Base-by-base conservation (phyloP, 2,797 vertebrate genomes). In the Typhlichthys subterraneus region DNA sequence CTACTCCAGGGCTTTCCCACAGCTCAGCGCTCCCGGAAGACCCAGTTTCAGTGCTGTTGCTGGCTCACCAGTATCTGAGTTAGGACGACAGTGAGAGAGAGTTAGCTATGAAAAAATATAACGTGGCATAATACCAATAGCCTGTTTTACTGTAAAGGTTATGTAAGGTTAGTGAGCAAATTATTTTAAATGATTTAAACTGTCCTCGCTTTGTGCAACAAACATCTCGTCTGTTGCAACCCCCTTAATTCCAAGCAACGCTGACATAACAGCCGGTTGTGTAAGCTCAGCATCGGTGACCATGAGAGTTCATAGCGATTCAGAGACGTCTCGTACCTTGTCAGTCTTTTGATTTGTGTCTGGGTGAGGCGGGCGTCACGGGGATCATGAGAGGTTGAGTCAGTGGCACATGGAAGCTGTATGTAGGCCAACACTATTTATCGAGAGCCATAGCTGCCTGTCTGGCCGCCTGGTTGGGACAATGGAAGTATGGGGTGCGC, bases 51-150 rank as follows among this genome's bases (percentile, higher is more conserved):
- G 68, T 52, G 63, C 61, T 59, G 64, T 73, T 57, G 81, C 68
- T 75, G 69, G 69, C 58, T 79, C 69, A 78, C 74, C 58, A 66
- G 66, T 77, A 79, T 80, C 74, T 70, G 72, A 65, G 69, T 80
- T 86, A 73, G 63, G 64, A 59, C 83, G 67, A 82, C 33, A 72
- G 45, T 72, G n/a, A 65, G 47, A 63, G 61, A 31, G 17, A 7
- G 53, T 55, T 38, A 14, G 53, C 33, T 9, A 54, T 5, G n/a
- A 54, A 54, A 56, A 14, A 23, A 1, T 0, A 23, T 23, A 55
- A 54, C 42, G 63, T 11, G 33, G 33, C 33, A 38, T 38, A 38
- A 57, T 1, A 57, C 53, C 62, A 57, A 14, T 19, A 51, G 10
- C 50, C 53, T 58, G 33, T 63, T 45, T 38, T 38, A 9, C 7